These are phyloP conservation scores for Steinernema scapterisci DNA, from an alignment of 2,888 invertebrate species.

Conservation along the genomic window DNA sequence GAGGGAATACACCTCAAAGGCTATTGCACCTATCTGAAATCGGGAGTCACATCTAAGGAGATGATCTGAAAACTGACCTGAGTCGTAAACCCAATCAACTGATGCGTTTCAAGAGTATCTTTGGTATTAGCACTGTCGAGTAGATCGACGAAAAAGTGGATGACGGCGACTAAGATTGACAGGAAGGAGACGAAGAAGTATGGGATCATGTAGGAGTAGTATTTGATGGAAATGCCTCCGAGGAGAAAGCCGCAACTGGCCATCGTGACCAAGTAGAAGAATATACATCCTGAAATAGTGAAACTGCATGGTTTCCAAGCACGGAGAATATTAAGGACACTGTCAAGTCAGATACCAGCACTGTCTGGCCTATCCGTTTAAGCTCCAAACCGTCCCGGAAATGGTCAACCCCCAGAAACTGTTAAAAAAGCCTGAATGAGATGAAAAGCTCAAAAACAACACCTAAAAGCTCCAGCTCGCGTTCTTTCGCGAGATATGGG, in stretches of 20 bases:
- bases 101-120: slow-evolving; percentile 39
- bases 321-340: too few species aligned
- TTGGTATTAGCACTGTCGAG: slow-evolving; percentile 52
- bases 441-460: too few species aligned
- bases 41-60: too few species aligned
- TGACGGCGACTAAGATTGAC: slow-evolving; percentile 46
- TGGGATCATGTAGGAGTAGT: slow-evolving; percentile 48
- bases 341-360: too few species aligned
- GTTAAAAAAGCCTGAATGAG: too few species aligned
- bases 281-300: neutral
- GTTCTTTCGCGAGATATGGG: too few species aligned
- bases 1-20: slow-evolving; percentile 50
- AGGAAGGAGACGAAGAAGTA: slow-evolving; percentile 50
- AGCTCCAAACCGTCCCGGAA: too few species aligned
- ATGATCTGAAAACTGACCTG: too few species aligned
- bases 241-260: slow-evolving; percentile 17
- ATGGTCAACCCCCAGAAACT: too few species aligned
- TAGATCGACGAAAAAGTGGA: slow-evolving; percentile 51
- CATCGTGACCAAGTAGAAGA: slow-evolving; percentile 23
- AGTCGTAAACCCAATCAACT: slow-evolving; percentile 16
- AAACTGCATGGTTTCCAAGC: neutral
- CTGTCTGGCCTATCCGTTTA: too few species aligned
- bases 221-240: neutral
- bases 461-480: too few species aligned
- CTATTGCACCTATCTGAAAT: slow-evolving; percentile 46